phyloP scores from a whole-genome alignment of 2,797 vertebrate species.

The Pseudotriccus pelzelni region DNA sequence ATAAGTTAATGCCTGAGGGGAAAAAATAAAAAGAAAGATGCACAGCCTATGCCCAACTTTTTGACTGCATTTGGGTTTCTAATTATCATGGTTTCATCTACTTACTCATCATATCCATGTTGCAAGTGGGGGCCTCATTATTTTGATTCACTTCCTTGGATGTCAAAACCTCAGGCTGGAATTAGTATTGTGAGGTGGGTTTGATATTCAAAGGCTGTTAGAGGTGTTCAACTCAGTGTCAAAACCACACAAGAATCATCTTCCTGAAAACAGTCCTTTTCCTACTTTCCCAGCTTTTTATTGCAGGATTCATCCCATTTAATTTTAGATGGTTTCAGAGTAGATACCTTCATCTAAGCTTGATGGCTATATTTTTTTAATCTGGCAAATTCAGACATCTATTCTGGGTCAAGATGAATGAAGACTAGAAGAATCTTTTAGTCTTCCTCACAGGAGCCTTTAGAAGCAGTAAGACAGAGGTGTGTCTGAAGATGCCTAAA shows the following conservation, averaged over 20 bases:
- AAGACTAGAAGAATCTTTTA: neutral
- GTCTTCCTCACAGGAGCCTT: neutral
- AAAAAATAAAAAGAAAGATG: neutral
- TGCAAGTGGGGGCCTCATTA: slow-evolving; percentile 6
- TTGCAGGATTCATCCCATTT: neutral
- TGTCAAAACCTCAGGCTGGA: neutral
- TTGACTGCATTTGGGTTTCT: slow-evolving; percentile 2
- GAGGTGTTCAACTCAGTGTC: neutral
- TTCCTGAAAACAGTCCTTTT: neutral
- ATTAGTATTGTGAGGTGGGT: neutral
- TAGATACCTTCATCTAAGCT: neutral
- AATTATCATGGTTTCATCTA: neutral
- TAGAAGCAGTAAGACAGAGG: neutral
- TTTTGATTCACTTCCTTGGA: slow-evolving; percentile 1
- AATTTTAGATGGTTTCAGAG: neutral
- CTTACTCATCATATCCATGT: neutral
- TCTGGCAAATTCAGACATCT: neutral
- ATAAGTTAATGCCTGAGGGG: slow-evolving; percentile 24
- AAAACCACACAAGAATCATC: neutral
- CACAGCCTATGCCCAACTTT: neutral
- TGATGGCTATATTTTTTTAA: neutral
- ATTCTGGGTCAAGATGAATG: neutral
- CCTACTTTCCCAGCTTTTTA: neutral
- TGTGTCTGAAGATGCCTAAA: neutral
- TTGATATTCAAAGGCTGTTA: neutral